Conservation (phyloP, 2,888 invertebrate genomes). For the Nemoura dubitans region DNA sequence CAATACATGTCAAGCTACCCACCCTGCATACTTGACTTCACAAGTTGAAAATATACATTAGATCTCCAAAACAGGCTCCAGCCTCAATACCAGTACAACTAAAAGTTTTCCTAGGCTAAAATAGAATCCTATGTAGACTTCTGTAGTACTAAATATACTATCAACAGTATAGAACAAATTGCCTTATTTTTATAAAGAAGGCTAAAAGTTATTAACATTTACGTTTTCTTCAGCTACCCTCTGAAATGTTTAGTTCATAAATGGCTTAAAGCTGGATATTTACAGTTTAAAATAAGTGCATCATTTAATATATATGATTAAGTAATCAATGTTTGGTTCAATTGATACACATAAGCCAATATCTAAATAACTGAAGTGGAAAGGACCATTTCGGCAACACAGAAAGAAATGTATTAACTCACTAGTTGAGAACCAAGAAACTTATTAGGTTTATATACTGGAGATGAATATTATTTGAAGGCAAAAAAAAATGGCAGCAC, state of each 20-base stretch:
- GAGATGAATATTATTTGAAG: too few relatives aligned
- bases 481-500: too few relatives aligned
- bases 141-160: background rate
- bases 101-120: background rate
- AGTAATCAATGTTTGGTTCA: background rate
- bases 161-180: background rate
- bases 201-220: background rate
- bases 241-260: background rate
- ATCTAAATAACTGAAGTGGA: background rate
- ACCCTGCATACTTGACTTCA: background rate
- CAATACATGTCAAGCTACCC: background rate
- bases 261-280: background rate
- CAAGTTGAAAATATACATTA: background rate
- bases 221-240: background rate
- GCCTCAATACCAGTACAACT: background rate
- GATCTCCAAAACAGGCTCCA: background rate
- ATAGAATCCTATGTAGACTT: background rate
- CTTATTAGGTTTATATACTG: too few relatives aligned
- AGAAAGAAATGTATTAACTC: too few relatives aligned
- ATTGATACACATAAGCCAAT: background rate
- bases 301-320: background rate
- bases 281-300: background rate
- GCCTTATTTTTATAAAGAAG: background rate
- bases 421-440: too few relatives aligned
- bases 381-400: too few relatives aligned